Conservation (phyloP, 2,888 invertebrate genomes). For the Idaea aversata region DNA sequence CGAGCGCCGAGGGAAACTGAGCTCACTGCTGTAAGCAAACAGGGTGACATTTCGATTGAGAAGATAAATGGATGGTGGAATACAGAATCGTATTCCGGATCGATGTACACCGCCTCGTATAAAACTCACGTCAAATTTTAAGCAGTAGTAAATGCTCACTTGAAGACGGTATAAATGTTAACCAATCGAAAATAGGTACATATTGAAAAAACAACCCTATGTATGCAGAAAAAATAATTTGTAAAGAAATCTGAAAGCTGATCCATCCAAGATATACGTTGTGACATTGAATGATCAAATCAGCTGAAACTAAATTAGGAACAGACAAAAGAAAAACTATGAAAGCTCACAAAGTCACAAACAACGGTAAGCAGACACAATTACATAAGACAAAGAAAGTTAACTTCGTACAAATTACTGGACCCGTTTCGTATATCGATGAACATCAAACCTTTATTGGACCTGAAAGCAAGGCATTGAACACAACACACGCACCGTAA, state of each 20-base stretch:
- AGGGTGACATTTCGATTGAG: slow-evolving; percentile 29
- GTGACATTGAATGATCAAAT: background rate
- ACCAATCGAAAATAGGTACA: background rate
- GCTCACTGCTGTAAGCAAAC: slow-evolving; percentile 24
- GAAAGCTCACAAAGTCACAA: slow-evolving; percentile 2
- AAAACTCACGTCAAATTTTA: slow-evolving; percentile 43
- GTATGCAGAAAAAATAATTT: background rate
- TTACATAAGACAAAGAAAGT: slow-evolving; percentile 18
- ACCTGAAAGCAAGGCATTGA: slow-evolving; percentile 35
- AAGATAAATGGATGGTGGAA: slow-evolving; percentile 20
- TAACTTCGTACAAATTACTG: slow-evolving; percentile 27
- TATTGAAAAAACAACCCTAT: too few relatives aligned
- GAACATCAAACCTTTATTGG: slow-evolving; percentile 33
- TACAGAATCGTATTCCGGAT: slow-evolving; percentile 37
- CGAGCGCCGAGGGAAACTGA: slow-evolving; percentile 24
- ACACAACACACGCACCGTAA: slow-evolving; percentile 28
- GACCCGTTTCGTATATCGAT: slow-evolving; percentile 24
- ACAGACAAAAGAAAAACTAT: background rate
- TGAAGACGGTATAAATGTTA: background rate
- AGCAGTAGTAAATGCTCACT: slow-evolving; percentile 35
- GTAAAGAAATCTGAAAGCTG: background rate
- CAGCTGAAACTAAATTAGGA: background rate
- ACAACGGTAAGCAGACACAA: slow-evolving; percentile 7
- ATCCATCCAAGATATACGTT: background rate
- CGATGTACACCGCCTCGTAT: slow-evolving; percentile 43